Percentiles rank a stretch among this genome's conserved stretches.
These are phyloP conservation scores for Anguilla anguilla DNA, from an alignment of 2,797 vertebrate genomes.

Conservation along the genomic window DNA sequence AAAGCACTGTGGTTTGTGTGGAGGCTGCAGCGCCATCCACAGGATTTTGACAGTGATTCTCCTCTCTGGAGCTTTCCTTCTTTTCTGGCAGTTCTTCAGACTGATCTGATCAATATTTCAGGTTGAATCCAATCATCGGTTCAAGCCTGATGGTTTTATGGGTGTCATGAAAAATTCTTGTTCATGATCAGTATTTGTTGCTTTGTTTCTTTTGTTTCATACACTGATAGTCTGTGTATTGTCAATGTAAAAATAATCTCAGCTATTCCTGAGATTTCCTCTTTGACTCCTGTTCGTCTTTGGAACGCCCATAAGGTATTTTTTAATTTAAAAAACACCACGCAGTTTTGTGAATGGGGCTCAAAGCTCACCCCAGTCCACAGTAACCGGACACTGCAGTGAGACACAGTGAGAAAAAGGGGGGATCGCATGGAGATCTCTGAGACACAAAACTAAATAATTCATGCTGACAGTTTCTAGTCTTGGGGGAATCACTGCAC, in stretches of 20 bases:
- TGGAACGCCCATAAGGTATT: background rate
- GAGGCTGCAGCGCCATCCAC: background rate
- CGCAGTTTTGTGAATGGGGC: background rate
- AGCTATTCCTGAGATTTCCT: background rate
- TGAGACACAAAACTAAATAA: background rate
- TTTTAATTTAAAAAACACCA: background rate
- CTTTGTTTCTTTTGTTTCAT: background rate
- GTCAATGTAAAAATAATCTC: no score
- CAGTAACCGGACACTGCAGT: background rate
- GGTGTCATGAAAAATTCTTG: background rate
- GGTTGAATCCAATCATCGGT: background rate
- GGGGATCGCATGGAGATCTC: background rate
- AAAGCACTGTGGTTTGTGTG: background rate
- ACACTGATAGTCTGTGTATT: background rate
- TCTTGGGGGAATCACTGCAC: background rate
- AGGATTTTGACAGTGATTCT: background rate
- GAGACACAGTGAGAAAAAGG: background rate
- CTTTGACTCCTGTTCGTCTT: background rate
- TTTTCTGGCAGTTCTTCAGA: no score
- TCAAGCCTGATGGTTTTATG: background rate
- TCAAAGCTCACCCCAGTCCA: background rate
- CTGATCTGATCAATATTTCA: no score
- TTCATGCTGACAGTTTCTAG: conserved; percentile 19
- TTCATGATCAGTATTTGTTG: background rate
- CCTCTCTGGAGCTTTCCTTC: no score